A percentile compares a stretch with the other conserved stretches of the same genome.
These are phyloP conservation scores for Phrynocephalus vlangalii DNA, from an alignment of 2,797 vertebrate genomes.

Conservation along the genomic window DNA sequence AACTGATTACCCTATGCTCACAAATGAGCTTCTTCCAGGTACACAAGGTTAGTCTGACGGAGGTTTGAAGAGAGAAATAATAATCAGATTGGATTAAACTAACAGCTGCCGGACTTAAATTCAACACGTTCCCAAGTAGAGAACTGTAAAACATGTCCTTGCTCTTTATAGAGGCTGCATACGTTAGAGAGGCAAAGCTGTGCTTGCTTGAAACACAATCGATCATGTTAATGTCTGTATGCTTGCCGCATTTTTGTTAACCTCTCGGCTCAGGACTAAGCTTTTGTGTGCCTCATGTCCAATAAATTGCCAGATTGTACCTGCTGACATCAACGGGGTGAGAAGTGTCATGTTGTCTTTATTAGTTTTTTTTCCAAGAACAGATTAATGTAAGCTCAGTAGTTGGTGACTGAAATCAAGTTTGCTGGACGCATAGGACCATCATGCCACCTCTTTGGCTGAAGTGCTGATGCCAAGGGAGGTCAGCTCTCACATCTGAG, in stretches of 20 bases:
- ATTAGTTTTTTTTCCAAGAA: slow-evolving; percentile 48
- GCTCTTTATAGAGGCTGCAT: slow-evolving; percentile 44
- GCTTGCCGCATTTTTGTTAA: slow-evolving; percentile 62
- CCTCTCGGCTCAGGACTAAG: slow-evolving; percentile 20
- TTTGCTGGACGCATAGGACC: background rate
- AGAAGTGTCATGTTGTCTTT: slow-evolving; percentile 49
- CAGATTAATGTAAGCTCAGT: slow-evolving; percentile 49
- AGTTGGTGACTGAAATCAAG: slow-evolving; percentile 17
- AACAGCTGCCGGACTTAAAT: slow-evolving; percentile 60
- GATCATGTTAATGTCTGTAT: slow-evolving; percentile 63
- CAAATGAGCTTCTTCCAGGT: slow-evolving; percentile 68
- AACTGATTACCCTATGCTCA: slow-evolving; percentile 65
- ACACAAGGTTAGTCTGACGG: slow-evolving; percentile 50
- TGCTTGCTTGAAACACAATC: slow-evolving; percentile 41
- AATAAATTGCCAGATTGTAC: slow-evolving; percentile 44
- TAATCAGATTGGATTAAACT: slow-evolving; percentile 43
- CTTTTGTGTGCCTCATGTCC: slow-evolving; percentile 17
- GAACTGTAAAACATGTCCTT: slow-evolving; percentile 47
- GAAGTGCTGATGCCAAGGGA: background rate
- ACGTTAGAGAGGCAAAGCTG: slow-evolving; percentile 42
- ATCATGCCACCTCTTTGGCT: background rate
- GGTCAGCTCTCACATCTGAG: background rate
- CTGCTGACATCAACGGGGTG: slow-evolving; percentile 31
- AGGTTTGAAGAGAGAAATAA: slow-evolving; percentile 53
- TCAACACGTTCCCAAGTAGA: slow-evolving; percentile 48